These are phyloP conservation scores for Arion vulgaris DNA, from an alignment of 1,140 invertebrate species.

Conservation along the genomic window DNA sequence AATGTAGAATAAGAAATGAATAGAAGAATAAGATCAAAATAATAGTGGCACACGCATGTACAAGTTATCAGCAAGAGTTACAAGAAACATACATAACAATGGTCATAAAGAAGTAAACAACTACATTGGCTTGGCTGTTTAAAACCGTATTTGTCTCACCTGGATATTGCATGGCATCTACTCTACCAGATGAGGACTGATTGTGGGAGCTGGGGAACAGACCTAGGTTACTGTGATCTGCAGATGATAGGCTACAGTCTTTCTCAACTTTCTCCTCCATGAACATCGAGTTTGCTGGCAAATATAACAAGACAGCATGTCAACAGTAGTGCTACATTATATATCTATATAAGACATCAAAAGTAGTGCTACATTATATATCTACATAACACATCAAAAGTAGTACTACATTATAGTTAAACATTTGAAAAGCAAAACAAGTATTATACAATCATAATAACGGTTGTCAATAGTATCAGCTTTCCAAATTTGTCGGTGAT, in stretches of 20 bases:
- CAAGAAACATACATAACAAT: no score
- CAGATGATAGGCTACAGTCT: constrained; percentile 9
- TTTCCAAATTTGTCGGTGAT: no score
- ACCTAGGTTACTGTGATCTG: constrained; percentile 10
- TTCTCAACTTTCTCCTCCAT: constrained; percentile 36
- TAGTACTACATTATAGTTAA: background rate
- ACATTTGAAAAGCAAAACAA: no score
- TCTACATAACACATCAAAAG: background rate
- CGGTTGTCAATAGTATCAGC: no score
- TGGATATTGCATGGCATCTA: background rate
- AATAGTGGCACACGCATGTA: no score
- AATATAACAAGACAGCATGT: background rate
- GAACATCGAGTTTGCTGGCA: constrained; percentile 21
- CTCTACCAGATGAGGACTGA: background rate
- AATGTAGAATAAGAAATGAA: no score
- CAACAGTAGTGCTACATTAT: background rate
- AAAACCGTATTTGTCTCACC: background rate
- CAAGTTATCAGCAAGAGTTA: no score
- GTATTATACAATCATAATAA: no score
- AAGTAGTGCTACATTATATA: background rate
- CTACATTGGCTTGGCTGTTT: background rate
- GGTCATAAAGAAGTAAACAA: no score
- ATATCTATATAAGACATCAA: background rate
- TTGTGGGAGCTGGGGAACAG: background rate
- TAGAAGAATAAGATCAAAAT: no score